Percentiles rank a stretch among this genome's conserved stretches.
Conservation (phyloP, 2,797 vertebrate genomes). For the Hippocampus kuda region DNA sequence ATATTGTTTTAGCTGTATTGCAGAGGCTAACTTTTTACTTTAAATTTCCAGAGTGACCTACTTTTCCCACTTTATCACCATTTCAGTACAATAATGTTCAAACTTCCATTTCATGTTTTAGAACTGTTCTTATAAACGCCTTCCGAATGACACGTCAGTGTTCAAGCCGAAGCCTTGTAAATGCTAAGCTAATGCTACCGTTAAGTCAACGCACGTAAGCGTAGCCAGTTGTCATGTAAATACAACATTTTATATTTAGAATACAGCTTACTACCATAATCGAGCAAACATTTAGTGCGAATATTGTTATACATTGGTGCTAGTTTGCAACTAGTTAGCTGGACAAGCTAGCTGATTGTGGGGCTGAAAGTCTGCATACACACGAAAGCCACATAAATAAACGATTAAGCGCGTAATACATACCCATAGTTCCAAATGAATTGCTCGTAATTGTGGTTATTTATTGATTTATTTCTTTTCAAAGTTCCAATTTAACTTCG, state of each 20-base stretch:
- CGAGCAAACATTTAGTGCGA: not conserved
- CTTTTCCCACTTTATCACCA: no score
- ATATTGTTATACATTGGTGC: not conserved
- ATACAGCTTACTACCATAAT: not conserved
- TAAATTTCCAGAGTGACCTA: no score
- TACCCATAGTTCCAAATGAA: slow-evolving; percentile 47
- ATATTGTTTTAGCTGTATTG: no score
- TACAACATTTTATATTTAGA: not conserved
- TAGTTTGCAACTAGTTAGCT: not conserved
- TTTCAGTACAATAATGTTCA: no score
- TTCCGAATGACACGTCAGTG: slow-evolving; percentile 63
- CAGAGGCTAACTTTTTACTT: no score
- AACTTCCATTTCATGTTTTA: not conserved
- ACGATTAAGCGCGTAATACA: slow-evolving; percentile 16
- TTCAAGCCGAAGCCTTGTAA: slow-evolving; percentile 31
- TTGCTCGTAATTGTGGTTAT: not conserved
- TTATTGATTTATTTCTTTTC: not conserved
- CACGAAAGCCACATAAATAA: not conserved
- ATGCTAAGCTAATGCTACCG: slow-evolving; percentile 18
- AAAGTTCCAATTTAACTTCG: not conserved
- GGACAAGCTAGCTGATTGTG: not conserved
- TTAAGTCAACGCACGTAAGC: not conserved
- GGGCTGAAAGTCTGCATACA: not conserved
- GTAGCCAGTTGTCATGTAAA: not conserved
- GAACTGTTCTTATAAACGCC: not conserved